A percentile compares a stretch with the other conserved stretches of the same genome.
Evolutionary conservation across 2,888 invertebrate genomes (phyloP).

Genomic region (Anorthoa munda): DNA sequence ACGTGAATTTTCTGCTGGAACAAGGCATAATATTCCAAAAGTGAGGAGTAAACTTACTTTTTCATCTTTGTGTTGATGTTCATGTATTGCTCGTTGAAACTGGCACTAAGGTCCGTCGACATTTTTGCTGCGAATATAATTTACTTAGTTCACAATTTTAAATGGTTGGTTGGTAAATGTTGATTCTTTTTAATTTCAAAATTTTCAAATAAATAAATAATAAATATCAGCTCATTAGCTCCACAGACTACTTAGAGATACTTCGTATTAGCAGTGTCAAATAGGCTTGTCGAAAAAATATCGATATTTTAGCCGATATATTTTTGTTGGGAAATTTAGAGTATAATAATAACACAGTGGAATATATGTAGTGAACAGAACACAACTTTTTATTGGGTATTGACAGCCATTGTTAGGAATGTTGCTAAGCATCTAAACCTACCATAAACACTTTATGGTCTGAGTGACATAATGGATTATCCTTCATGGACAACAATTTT

Average conservation of each 20-base stretch:
- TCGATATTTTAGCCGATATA: no score
- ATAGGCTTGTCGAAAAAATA: no score
- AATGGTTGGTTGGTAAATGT: background rate
- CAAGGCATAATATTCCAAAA: background rate
- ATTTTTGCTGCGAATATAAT: conserved; percentile 66
- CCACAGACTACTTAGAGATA: no score
- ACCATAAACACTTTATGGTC: no score
- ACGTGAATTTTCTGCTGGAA: background rate
- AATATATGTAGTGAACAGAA: no score
- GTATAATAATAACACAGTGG: no score
- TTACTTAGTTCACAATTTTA: background rate
- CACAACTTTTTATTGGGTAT: no score
- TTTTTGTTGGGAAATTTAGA: no score
- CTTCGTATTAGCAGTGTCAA: background rate
- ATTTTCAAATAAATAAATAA: background rate
- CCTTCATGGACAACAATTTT: no score
- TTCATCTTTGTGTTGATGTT: conserved; percentile 94
- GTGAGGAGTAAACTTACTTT: conserved; percentile 89
- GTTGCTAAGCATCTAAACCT: no score
- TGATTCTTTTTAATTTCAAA: background rate
- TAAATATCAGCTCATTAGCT: background rate
- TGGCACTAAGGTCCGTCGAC: conserved; percentile 88
- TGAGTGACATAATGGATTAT: no score
- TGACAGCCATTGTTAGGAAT: no score
- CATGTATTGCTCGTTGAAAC: conserved; percentile 93